A percentile compares a stretch with the other conserved stretches of the same genome.
These are phyloP conservation scores for Erythrocercus mccallii DNA, from an alignment of 2,113 vertebrate genomes.

Conservation along the genomic window DNA sequence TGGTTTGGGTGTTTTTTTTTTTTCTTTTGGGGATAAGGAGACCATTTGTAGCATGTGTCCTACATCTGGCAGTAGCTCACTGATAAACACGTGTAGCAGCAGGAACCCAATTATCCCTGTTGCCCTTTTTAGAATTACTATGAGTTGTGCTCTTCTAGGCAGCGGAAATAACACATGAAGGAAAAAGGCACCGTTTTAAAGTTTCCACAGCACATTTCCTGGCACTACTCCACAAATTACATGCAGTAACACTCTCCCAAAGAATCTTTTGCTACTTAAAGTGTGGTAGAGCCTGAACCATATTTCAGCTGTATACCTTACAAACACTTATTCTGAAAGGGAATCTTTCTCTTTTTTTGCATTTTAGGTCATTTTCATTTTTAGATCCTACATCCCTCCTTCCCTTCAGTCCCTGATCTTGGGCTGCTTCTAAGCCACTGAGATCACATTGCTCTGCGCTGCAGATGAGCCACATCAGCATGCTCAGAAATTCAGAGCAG, in stretches of 20 bases:
- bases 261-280: not conserved
- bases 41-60: constrained; percentile 23
- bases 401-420: not conserved
- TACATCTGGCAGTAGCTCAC: constrained; percentile 48
- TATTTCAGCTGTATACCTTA: not conserved
- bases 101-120: constrained; percentile 48
- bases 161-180: constrained; percentile 31
- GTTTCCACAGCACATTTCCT: not conserved
- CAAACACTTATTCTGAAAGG: not conserved
- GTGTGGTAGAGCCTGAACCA: not conserved
- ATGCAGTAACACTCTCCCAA: not conserved
- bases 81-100: constrained; percentile 53
- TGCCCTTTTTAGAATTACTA: constrained; percentile 29
- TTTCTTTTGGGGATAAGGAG: constrained; percentile 15
- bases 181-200: not conserved
- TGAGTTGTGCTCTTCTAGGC: constrained; percentile 7
- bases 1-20: not conserved
- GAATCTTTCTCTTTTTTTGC: not conserved
- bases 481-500: not conserved
- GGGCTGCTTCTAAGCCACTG: not conserved
- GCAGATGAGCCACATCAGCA: not conserved
- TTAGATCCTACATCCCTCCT: not conserved
- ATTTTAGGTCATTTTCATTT: not conserved
- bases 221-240: not conserved
- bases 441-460: not conserved